Conservation (phyloP, 2,888 invertebrate genomes). For the Allolobophora icterica region DNA sequence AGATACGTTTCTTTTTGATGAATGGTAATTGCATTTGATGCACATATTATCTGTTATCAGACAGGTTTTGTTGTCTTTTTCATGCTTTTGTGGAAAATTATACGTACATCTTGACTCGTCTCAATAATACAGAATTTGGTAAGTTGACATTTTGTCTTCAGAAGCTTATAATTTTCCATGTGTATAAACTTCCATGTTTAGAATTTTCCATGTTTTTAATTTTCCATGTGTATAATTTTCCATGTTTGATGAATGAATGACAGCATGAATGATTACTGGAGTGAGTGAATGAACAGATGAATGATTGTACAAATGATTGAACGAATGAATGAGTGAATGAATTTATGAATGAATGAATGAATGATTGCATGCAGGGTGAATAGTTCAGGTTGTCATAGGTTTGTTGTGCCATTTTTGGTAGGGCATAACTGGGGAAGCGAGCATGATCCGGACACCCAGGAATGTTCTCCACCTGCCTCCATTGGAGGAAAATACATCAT, state of each 20-base stretch:
- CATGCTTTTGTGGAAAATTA: neutral
- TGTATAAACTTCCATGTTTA: too few relatives aligned
- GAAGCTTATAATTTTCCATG: neutral
- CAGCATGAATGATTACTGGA: too few relatives aligned
- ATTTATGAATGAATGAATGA: neutral
- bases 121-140: neutral
- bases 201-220: too few relatives aligned
- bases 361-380: neutral
- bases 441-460: slow-evolving; percentile 93
- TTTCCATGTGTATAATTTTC: neutral
- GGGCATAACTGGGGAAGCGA: slow-evolving; percentile 98
- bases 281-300: neutral
- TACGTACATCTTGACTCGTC: neutral
- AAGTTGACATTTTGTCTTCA: neutral
- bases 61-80: neutral
- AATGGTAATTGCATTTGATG: neutral
- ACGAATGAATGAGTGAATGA: neutral
- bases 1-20: too few relatives aligned
- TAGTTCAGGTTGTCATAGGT: too few relatives aligned
- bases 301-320: neutral
- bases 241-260: too few relatives aligned
- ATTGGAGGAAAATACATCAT: slow-evolving; percentile 88
- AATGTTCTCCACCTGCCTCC: slow-evolving; percentile 91
- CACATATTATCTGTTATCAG: too few relatives aligned
- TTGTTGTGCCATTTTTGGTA: neutral